Base-by-base conservation (phyloP, 2,888 invertebrate genomes). In the Uropetala carovei region DNA sequence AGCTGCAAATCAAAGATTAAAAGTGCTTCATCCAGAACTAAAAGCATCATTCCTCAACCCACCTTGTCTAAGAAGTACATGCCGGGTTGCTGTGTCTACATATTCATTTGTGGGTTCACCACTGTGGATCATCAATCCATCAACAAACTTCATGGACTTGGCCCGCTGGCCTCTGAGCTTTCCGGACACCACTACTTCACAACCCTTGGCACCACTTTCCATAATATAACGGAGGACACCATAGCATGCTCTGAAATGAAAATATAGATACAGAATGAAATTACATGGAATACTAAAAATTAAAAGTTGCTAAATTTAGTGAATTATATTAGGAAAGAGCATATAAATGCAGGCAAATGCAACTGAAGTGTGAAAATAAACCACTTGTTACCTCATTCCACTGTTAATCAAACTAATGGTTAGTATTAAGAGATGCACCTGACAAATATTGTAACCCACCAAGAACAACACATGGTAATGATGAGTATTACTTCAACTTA, bases 61-160 rank as follows among this genome's bases (percentile, higher is more conserved):
- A 98, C 99, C 98, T 96, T 99, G 99, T 95, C 99, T 97, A 93
- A 99, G 97, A 94, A 99, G 97, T 60, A 99, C 99, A 95, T 99
- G 99, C 94, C 99, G 96, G 91, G 99, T 99, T 93, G 99, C 99
- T 83, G 98, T 98, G 95, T 99, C 99, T 92, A 99, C 99, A 94
- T 99, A 99, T 95, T 99, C 99, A 94, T 99, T 99, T 95, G 98
- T 98, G 60, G 99, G 99, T 95, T 99, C 99, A 95, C 99, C 99
- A 94, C 99, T 99, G 96, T 99, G 99, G 95, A 99, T 99, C 99
- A 99, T 99, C 93, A 99, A 97, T 93, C 99, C 99, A 94, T 99
- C 99, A 75, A 99, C 99, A 95, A 99, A 99, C 96, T 99, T 99
- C 99, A 99, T 99, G 92, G 99, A 99, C 96, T 99, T 99, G 93